Evolutionary conservation across 1,140 invertebrate species (phyloP).

Genomic region (Pteromalus puparum): DNA sequence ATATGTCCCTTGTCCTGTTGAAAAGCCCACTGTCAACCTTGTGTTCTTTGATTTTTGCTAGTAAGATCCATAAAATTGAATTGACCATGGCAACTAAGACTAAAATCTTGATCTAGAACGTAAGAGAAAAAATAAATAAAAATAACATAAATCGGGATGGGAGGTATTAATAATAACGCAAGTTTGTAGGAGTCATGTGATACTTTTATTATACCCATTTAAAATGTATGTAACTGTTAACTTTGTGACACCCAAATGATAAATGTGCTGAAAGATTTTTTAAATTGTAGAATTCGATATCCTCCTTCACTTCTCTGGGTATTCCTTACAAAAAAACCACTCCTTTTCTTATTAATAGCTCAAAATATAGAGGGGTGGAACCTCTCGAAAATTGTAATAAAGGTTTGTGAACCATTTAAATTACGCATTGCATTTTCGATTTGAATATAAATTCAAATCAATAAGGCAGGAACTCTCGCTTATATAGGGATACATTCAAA

Average conservation of each 20-base stretch:
- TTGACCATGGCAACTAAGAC: too few relatives aligned
- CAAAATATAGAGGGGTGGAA: constrained; percentile 37
- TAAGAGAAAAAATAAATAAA: not conserved
- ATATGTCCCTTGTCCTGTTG: too few relatives aligned
- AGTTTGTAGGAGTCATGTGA: constrained; percentile 7
- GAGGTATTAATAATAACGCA: constrained; percentile 4
- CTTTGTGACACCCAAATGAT: constrained; percentile 32
- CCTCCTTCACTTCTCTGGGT: not conserved
- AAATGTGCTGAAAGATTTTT: constrained; percentile 36
- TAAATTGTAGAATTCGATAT: constrained; percentile 4
- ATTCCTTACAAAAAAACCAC: constrained; percentile 33
- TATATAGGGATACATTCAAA: constrained; percentile 28
- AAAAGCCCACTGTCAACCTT: too few relatives aligned
- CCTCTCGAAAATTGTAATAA: constrained; percentile 21
- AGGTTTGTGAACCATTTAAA: constrained; percentile 24
- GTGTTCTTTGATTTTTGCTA: too few relatives aligned
- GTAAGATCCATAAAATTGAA: too few relatives aligned
- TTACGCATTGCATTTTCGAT: constrained; percentile 28
- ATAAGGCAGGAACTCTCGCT: constrained; percentile 47
- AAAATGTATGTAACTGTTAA: constrained; percentile 20
- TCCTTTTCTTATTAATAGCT: constrained; percentile 17
- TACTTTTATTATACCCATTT: constrained; percentile 41
- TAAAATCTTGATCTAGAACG: too few relatives aligned
- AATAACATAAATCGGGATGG: not conserved
- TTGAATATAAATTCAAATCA: constrained; percentile 39